These are phyloP conservation scores for Parapsyche elsis DNA, from an alignment of 1,140 invertebrate genomes.

Conservation along the genomic window DNA sequence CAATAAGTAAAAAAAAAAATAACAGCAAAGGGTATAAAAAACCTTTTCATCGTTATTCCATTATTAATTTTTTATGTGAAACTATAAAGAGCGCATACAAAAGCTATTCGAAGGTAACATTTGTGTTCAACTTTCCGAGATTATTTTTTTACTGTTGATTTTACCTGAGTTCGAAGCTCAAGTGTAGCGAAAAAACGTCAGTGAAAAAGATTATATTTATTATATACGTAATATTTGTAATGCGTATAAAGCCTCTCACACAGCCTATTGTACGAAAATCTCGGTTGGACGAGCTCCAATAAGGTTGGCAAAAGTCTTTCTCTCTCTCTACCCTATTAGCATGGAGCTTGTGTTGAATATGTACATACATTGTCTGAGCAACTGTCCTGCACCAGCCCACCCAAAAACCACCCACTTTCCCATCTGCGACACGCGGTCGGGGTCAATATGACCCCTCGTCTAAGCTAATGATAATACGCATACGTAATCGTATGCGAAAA, in stretches of 20 bases:
- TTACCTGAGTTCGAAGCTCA: neutral
- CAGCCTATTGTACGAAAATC: conserved; percentile 48
- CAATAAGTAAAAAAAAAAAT: neutral
- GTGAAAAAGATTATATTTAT: conserved; percentile 1
- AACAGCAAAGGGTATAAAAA: neutral
- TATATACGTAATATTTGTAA: neutral
- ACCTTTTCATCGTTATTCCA: conserved; percentile 8
- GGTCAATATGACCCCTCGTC: conserved; percentile 25
- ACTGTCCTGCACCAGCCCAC: neutral
- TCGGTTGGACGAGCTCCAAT: conserved; percentile 48
- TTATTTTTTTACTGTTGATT: neutral
- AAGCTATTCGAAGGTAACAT: neutral
- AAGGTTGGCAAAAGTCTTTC: conserved; percentile 45
- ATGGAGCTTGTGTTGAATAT: conserved; percentile 24
- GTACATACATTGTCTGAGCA: conserved; percentile 1
- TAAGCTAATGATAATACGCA: conserved; percentile 29
- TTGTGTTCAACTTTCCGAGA: neutral
- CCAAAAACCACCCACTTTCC: neutral
- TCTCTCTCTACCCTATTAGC: conserved; percentile 42
- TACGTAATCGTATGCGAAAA: conserved; percentile 14
- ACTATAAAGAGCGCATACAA: conserved; percentile 1
- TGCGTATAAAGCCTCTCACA: conserved; percentile 18
- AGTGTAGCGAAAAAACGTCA: neutral
- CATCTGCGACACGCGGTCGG: neutral
- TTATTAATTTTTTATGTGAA: neutral